These are phyloP conservation scores for Cyprinodon variegatus DNA, from an alignment of 2,113 vertebrate species.

Conservation along the genomic window DNA sequence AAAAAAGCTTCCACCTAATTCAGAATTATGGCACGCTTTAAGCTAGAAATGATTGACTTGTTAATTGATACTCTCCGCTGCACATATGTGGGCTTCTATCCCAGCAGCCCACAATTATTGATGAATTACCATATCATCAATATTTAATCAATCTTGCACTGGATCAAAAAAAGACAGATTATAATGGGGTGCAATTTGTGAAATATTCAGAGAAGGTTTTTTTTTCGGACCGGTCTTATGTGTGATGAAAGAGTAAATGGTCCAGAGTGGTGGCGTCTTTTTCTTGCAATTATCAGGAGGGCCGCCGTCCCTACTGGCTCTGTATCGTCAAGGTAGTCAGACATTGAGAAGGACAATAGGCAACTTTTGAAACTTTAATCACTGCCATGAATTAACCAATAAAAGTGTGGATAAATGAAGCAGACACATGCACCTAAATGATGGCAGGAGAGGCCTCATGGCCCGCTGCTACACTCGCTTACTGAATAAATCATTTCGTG, in stretches of 20 bases:
- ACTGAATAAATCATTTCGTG: slow-evolving; percentile 79
- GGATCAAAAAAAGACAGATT: slow-evolving; percentile 43
- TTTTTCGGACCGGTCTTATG: slow-evolving; percentile 13
- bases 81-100: slow-evolving; percentile 47
- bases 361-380: slow-evolving; percentile 78
- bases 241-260: slow-evolving; percentile 44
- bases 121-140: slow-evolving; percentile 72
- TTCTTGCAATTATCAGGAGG: slow-evolving; percentile 55
- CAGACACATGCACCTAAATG: slow-evolving; percentile 57
- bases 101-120: slow-evolving; percentile 58
- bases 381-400: slow-evolving; percentile 79
- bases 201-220: slow-evolving; percentile 56
- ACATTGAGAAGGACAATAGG: slow-evolving; percentile 75
- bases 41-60: slow-evolving; percentile 56
- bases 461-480: slow-evolving; percentile 54
- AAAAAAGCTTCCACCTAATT: slow-evolving; percentile 16
- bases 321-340: slow-evolving; percentile 65
- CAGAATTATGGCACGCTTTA: slow-evolving; percentile 12
- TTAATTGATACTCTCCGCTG: slow-evolving; percentile 59
- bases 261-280: slow-evolving; percentile 25
- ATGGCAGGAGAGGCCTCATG: slow-evolving; percentile 58
- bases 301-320: slow-evolving; percentile 57
- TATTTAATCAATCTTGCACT: slow-evolving; percentile 59
- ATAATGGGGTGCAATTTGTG: slow-evolving; percentile 58
- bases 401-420: slow-evolving; percentile 71